phyloP scores from a whole-genome alignment of 2,888 invertebrate species.

The Hypercompe scribonia region DNA sequence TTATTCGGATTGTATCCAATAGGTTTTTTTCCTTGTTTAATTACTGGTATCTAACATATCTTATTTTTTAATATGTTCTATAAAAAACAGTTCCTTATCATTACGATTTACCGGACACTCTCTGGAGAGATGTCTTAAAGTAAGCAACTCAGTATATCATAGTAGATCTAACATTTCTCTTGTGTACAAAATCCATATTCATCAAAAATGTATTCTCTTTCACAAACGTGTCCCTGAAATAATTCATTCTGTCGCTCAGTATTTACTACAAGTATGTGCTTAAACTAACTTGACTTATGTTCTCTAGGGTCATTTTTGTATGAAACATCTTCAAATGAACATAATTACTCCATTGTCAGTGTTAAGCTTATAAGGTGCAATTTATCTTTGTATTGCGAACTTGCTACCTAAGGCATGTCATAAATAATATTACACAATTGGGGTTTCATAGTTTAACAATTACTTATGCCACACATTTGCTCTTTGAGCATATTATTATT shows the following conservation, averaged over 20 bases:
- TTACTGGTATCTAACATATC: not conserved
- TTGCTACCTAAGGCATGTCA: not conserved
- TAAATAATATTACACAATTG: not conserved
- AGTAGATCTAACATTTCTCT: constrained; percentile 8
- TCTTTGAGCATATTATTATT: not conserved
- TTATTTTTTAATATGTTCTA: not conserved
- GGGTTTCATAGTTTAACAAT: not conserved
- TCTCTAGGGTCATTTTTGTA: constrained; percentile 25
- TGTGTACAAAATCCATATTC: constrained; percentile 15
- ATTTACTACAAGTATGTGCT: constrained; percentile 10
- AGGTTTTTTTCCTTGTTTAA: not conserved
- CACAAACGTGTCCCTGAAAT: constrained; percentile 22
- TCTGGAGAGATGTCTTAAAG: constrained; percentile 10
- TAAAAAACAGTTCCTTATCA: constrained; percentile 8
- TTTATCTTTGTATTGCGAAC: not conserved
- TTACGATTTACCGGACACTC: constrained; percentile 1
- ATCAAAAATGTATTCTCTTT: constrained; percentile 19
- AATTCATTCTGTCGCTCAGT: constrained; percentile 20
- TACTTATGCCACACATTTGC: not conserved
- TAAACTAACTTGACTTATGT: constrained; percentile 5
- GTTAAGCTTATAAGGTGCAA: not conserved
- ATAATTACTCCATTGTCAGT: constrained; percentile 16
- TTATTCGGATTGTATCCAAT: not conserved
- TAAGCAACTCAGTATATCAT: constrained; percentile 12
- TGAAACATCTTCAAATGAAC: constrained; percentile 18